Percentiles rank a stretch among this genome's conserved stretches.
Conservation (phyloP, 2,888 invertebrate genomes). For the Desoria tigrina region DNA sequence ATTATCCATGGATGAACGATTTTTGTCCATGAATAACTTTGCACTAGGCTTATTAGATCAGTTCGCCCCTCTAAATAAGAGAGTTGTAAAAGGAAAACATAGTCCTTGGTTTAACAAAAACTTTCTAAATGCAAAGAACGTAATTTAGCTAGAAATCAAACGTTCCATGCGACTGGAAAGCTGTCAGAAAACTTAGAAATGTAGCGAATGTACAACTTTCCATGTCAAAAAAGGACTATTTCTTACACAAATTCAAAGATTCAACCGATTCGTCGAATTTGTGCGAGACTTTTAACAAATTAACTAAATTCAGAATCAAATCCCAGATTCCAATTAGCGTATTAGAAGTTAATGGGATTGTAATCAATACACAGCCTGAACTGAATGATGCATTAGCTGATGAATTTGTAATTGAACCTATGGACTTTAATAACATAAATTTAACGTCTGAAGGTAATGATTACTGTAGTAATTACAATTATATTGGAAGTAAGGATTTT, state of each 20-base stretch:
- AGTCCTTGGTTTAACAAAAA: conserved; percentile 25
- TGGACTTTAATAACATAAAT: background rate
- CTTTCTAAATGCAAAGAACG: too few species aligned
- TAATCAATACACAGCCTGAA: background rate
- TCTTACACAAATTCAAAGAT: conserved; percentile 3
- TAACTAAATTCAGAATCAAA: conserved; percentile 15
- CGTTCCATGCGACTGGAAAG: conserved; percentile 6
- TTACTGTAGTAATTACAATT: background rate
- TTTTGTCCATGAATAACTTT: too few species aligned
- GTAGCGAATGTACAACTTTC: background rate
- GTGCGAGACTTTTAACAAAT: conserved; percentile 18
- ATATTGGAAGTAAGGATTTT: background rate
- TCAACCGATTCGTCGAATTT: background rate
- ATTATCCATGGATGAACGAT: too few species aligned
- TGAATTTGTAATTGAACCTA: too few species aligned
- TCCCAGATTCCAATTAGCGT: background rate
- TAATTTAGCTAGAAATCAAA: background rate
- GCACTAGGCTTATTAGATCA: background rate
- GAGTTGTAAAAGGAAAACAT: conserved; percentile 22
- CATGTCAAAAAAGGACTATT: conserved; percentile 9
- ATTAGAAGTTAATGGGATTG: background rate
- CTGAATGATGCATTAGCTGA: too few species aligned
- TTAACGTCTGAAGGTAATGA: background rate
- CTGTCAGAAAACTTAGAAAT: conserved; percentile 7
- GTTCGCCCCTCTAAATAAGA: conserved; percentile 11